Percentiles rank a stretch among this genome's conserved stretches.
Evolutionary conservation across 1,140 invertebrate genomes (phyloP).

Genomic region (Phymorhynchus buccinoides): DNA sequence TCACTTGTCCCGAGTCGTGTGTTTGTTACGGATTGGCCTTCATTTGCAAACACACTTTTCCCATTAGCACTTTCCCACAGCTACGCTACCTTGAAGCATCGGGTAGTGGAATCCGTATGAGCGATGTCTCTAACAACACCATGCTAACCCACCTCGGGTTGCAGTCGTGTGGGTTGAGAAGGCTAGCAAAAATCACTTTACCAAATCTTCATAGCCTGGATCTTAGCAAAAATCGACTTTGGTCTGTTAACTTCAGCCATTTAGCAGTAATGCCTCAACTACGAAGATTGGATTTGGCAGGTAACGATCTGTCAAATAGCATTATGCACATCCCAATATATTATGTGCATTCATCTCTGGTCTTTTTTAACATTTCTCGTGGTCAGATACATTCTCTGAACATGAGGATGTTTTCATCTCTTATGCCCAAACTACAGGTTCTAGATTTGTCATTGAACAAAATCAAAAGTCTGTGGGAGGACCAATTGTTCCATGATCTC

Average conservation of each 20-base stretch:
- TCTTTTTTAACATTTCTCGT: neutral
- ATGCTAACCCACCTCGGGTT: neutral
- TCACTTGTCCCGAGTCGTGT: constrained; percentile 30
- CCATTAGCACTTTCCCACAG: neutral
- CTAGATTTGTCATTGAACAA: neutral
- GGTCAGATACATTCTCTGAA: neutral
- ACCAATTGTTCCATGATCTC: neutral
- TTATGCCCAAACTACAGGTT: neutral
- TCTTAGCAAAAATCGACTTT: constrained; percentile 9
- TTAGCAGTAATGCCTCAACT: neutral
- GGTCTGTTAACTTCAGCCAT: neutral
- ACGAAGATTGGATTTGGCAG: neutral
- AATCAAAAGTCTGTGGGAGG: neutral
- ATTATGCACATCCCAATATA: neutral
- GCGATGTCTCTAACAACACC: neutral
- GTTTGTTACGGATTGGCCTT: constrained; percentile 30
- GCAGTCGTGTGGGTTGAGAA: neutral
- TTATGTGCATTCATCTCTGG: neutral
- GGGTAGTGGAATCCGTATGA: neutral
- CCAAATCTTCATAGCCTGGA: neutral
- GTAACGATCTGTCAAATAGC: neutral
- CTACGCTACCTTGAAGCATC: constrained; percentile 20
- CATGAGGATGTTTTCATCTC: neutral
- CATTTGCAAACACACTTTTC: neutral
- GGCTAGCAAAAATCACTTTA: neutral